Conservation (phyloP, 35 echinoderm and acorn worm species). For the Heliocidaris tuberculata region DNA sequence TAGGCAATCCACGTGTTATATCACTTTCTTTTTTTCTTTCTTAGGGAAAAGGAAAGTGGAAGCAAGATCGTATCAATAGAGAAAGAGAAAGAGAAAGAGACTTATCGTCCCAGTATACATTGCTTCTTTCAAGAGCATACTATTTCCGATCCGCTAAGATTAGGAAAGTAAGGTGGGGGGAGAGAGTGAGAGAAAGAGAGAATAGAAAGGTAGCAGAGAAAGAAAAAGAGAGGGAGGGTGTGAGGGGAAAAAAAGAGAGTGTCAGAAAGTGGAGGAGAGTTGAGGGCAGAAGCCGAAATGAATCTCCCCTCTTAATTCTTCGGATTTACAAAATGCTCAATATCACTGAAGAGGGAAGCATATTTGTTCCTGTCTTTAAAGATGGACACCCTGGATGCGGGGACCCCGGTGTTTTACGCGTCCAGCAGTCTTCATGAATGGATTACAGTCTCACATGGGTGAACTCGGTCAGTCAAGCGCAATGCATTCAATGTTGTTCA, state of each 20-base stretch:
- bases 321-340: slow-evolving; percentile 1
- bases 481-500: background rate
- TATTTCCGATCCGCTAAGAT: background rate
- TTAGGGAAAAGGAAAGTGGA: background rate
- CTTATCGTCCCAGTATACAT: background rate
- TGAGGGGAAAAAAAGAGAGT: background rate
- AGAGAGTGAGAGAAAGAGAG: background rate
- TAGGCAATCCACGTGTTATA: background rate
- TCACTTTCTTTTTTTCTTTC: background rate
- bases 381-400: background rate
- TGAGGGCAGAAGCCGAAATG: background rate
- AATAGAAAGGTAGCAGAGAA: background rate
- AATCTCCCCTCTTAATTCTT: background rate
- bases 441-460: background rate
- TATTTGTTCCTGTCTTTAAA: background rate
- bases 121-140: background rate
- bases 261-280: background rate
- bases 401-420: background rate
- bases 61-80: background rate
- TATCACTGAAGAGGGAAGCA: background rate
- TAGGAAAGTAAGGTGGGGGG: background rate
- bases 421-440: background rate
- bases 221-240: background rate
- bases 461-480: background rate
- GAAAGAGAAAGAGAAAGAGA: background rate